phyloP scores from a whole-genome alignment of 2,797 vertebrate species.

The Xiphorhynchus erythropygius region DNA sequence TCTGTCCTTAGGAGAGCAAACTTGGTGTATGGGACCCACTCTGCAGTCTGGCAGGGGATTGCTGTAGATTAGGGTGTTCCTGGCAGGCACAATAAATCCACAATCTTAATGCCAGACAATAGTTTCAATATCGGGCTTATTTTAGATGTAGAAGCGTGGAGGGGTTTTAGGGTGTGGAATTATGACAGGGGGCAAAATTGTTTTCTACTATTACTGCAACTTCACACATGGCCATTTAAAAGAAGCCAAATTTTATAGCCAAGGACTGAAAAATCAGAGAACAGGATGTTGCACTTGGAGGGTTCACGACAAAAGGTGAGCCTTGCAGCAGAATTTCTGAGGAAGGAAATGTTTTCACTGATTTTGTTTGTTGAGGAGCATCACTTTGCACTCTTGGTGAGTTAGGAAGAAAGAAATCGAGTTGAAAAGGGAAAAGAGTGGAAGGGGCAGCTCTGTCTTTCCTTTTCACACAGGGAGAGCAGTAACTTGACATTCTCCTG shows the following conservation, averaged over 20 bases:
- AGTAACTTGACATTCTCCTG: not conserved
- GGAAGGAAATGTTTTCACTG: not conserved
- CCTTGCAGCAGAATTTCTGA: not conserved
- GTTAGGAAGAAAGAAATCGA: not conserved
- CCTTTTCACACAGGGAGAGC: not conserved
- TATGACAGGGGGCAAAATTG: not conserved
- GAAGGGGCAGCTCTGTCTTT: not conserved
- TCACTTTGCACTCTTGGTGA: not conserved
- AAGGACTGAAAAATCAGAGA: not conserved
- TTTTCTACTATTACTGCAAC: not conserved
- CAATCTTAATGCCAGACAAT: not conserved
- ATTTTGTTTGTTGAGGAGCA: not conserved
- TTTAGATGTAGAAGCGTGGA: not conserved
- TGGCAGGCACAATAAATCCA: not conserved
- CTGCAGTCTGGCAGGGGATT: not conserved
- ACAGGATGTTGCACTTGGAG: not conserved
- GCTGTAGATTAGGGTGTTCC: not conserved
- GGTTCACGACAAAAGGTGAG: not conserved
- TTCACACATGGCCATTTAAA: not conserved
- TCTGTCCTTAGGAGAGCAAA: not conserved
- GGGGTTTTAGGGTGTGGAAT: accelerated
- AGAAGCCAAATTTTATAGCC: not conserved
- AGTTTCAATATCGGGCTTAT: not conserved
- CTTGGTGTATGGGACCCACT: not conserved
- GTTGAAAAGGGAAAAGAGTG: not conserved